Conservation (phyloP, 2,797 vertebrate genomes). For the Mormyrus proboscirostris region DNA sequence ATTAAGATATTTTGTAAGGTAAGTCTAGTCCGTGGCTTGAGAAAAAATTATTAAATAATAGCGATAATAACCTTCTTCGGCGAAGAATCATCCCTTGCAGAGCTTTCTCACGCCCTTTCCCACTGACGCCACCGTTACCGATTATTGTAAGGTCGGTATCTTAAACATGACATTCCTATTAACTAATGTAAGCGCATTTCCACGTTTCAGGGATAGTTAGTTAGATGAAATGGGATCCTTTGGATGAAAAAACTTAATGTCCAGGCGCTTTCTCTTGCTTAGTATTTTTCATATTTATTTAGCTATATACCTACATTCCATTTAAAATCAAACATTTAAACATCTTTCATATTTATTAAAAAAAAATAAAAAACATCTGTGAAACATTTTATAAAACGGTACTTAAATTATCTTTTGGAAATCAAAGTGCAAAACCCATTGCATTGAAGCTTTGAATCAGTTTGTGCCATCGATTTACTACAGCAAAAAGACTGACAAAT, state of each 20-base stretch:
- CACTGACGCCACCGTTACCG: not conserved
- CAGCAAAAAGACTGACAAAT: not conserved
- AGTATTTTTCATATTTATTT: not conserved
- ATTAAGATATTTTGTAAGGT: not conserved
- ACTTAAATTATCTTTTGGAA: not conserved
- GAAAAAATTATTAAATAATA: not conserved
- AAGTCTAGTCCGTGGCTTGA: not conserved
- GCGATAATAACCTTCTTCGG: not conserved
- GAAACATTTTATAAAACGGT: not conserved
- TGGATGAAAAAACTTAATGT: not conserved
- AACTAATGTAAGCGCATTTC: not conserved
- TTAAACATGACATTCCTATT: not conserved
- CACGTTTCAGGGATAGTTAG: not conserved
- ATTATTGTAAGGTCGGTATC: not conserved
- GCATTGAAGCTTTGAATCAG: not conserved
- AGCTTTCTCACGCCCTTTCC: not conserved
- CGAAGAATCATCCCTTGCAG: not conserved
- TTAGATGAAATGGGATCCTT: not conserved
- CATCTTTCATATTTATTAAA: constrained; percentile 10
- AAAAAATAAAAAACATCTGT: not conserved
- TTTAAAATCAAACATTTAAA: not conserved
- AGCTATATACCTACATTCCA: not conserved
- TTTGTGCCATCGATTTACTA: not conserved
- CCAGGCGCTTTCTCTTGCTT: not conserved
- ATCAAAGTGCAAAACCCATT: constrained; percentile 2